A percentile compares a stretch with the other conserved stretches of the same genome.
Conservation (phyloP, 2,888 invertebrate species). For the Cylloceria caligata region DNA sequence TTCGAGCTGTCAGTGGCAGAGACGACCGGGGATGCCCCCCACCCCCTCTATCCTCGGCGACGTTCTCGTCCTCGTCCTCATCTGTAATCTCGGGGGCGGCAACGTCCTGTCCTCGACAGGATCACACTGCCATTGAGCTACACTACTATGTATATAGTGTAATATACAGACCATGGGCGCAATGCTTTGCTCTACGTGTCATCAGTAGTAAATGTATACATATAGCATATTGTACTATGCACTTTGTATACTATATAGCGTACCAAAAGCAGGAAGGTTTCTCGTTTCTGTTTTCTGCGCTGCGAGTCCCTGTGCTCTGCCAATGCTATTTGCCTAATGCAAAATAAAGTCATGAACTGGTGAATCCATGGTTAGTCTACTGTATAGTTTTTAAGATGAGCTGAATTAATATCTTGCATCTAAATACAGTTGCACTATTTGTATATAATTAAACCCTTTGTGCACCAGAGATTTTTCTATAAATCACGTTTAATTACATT, state of each 20-base stretch:
- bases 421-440: not conserved
- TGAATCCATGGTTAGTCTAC: slow-evolving; percentile 43
- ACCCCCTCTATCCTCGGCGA: slow-evolving; percentile 77
- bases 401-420: not conserved
- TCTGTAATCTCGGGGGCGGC: slow-evolving; percentile 84
- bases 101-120: slow-evolving; percentile 84
- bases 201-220: slow-evolving; percentile 42
- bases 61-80: slow-evolving; percentile 81
- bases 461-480: not conserved
- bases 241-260: slow-evolving; percentile 11
- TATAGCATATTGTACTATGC: slow-evolving; percentile 2
- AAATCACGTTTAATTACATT: no score
- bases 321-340: slow-evolving; percentile 77
- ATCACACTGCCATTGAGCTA: slow-evolving; percentile 82
- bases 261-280: slow-evolving; percentile 16
- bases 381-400: not conserved
- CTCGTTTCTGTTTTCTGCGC: slow-evolving; percentile 66
- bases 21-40: slow-evolving; percentile 81
- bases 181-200: slow-evolving; percentile 55
- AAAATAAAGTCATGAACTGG: slow-evolving; percentile 79
- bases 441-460: not conserved
- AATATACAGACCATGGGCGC: slow-evolving; percentile 28
- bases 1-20: slow-evolving; percentile 83
- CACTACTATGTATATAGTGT: slow-evolving; percentile 71
- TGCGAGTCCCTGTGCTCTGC: slow-evolving; percentile 71